Evolutionary conservation across 2,113 vertebrate genomes (phyloP).

Genomic region (Ranitomeya variabilis): DNA sequence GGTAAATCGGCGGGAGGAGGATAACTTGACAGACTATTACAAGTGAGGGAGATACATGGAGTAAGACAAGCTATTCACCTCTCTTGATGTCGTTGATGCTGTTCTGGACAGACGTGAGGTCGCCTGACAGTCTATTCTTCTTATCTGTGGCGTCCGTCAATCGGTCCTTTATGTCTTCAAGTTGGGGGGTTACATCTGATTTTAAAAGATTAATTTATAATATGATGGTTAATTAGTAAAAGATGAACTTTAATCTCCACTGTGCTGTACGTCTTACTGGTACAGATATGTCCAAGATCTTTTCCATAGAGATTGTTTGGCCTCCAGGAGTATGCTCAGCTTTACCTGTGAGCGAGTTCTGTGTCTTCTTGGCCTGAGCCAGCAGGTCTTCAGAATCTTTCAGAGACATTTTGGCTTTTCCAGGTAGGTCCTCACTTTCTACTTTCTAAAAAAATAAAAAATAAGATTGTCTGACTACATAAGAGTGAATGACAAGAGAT

Average conservation of each 20-base stretch:
- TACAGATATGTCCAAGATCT: no score
- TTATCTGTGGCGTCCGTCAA: constrained; percentile 71
- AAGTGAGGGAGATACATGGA: background rate
- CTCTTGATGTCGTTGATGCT: constrained; percentile 73
- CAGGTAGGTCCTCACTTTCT: constrained; percentile 74
- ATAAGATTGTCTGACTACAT: background rate
- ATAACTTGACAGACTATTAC: background rate
- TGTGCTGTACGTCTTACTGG: no score
- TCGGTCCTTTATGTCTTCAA: constrained; percentile 74
- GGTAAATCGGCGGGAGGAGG: background rate
- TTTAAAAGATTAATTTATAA: background rate
- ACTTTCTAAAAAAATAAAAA: constrained; percentile 74
- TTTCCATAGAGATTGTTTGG: background rate
- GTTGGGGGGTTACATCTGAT: constrained; percentile 69
- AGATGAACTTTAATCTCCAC: background rate
- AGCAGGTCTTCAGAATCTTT: constrained; percentile 69
- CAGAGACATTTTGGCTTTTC: constrained; percentile 80
- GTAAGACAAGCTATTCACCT: constrained; percentile 70
- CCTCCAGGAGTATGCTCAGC: no score
- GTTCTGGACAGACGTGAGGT: constrained; percentile 70
- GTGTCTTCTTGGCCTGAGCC: constrained; percentile 68
- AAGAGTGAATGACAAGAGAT: background rate
- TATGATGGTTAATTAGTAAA: background rate
- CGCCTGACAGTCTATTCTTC: constrained; percentile 71
- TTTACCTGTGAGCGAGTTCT: constrained; percentile 76